Percentiles rank a stretch among this genome's conserved stretches.
phyloP scores from a whole-genome alignment of 2,113 vertebrate genomes.

The Cardinalis cardinalis region DNA sequence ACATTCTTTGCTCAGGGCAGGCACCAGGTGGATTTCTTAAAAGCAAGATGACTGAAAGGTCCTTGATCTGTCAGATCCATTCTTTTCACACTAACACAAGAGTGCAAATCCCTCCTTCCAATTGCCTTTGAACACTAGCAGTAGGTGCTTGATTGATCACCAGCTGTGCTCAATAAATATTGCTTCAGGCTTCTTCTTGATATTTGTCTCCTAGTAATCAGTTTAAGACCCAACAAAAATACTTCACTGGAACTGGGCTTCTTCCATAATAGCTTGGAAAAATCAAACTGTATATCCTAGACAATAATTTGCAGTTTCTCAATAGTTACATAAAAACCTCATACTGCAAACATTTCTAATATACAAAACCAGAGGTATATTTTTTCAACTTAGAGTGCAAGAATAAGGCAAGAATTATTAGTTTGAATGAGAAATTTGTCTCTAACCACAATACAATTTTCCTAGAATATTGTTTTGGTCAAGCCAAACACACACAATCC shows the following conservation, averaged over 20 bases:
- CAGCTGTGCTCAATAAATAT: slow-evolving; percentile 24
- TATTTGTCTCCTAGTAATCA: slow-evolving; percentile 16
- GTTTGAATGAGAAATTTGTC: not conserved
- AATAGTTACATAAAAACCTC: not conserved
- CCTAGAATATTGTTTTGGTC: not conserved
- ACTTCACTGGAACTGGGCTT: not conserved
- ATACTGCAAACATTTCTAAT: not conserved
- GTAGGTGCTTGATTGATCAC: slow-evolving; percentile 11
- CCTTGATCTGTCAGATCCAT: slow-evolving; percentile 10
- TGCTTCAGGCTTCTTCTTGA: not conserved
- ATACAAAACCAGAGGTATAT: not conserved
- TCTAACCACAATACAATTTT: not conserved
- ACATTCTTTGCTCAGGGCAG: not conserved
- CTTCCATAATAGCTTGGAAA: not conserved
- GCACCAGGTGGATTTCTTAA: not conserved
- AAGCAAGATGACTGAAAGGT: not conserved
- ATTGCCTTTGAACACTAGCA: not conserved
- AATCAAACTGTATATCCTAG: not conserved
- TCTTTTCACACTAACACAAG: not conserved
- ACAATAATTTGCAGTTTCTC: not conserved
- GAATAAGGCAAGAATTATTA: not conserved
- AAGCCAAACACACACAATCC: no score
- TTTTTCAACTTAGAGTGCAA: not conserved
- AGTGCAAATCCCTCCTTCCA: slow-evolving; percentile 16
- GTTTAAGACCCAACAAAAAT: slow-evolving; percentile 19